These are phyloP conservation scores for Laspeyria flexula DNA, from an alignment of 2,888 invertebrate genomes.

Conservation along the genomic window DNA sequence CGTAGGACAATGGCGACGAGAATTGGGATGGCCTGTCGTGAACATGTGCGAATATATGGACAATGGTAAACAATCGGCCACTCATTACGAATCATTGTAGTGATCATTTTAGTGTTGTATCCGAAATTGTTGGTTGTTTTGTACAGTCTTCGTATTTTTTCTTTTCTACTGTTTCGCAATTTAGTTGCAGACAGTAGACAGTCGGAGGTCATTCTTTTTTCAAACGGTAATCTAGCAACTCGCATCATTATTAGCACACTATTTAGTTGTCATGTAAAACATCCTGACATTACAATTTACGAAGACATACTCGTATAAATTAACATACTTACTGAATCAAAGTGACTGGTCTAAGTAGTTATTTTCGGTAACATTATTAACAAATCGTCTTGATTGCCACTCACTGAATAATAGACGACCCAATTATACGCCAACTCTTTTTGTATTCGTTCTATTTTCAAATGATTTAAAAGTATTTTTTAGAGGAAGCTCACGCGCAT, in stretches of 20 bases:
- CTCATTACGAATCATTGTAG: slow-evolving; percentile 55
- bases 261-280: neutral
- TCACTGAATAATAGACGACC: neutral
- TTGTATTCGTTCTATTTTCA: slow-evolving; percentile 2
- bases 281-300: neutral
- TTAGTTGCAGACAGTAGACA: neutral
- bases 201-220: neutral
- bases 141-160: slow-evolving; percentile 6
- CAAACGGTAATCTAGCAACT: neutral
- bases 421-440: neutral
- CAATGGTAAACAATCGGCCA: slow-evolving; percentile 68
- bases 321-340: neutral
- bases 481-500: neutral
- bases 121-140: slow-evolving; percentile 37
- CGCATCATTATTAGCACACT: neutral
- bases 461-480: neutral
- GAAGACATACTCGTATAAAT: neutral
- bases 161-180: neutral
- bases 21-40: slow-evolving; percentile 69
- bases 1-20: slow-evolving; percentile 69
- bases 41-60: slow-evolving; percentile 62
- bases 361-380: neutral
- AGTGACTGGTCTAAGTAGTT: neutral
- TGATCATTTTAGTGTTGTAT: slow-evolving; percentile 40
- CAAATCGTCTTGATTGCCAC: neutral